Conservation (phyloP, 1,140 invertebrate species). For the Drosophila bocki region DNA sequence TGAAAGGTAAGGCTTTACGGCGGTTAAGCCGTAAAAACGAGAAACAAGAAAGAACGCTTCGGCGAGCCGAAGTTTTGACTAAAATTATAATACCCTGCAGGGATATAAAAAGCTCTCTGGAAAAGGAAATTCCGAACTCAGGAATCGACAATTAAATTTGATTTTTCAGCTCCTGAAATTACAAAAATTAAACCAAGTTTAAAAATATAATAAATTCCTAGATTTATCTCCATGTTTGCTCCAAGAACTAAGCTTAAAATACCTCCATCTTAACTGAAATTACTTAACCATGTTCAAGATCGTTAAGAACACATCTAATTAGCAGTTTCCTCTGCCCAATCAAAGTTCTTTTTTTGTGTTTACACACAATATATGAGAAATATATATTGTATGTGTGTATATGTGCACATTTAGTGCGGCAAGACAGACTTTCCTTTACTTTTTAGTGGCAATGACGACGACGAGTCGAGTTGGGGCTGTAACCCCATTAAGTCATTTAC, state of each 20-base stretch:
- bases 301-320: constrained; percentile 8
- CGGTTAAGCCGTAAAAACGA: no score
- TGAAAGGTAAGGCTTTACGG: no score
- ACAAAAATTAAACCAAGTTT: no score
- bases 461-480: constrained; percentile 4
- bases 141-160: no score
- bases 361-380: constrained; percentile 1
- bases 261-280: neutral
- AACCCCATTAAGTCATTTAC: constrained; percentile 40
- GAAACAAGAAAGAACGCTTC: no score
- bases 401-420: neutral
- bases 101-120: no score
- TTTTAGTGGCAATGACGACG: constrained; percentile 3
- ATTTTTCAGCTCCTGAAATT: no score
- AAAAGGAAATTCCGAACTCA: no score
- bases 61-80: no score
- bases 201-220: no score
- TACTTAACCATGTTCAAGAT: neutral
- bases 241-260: neutral
- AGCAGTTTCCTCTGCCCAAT: constrained; percentile 2
- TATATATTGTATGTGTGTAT: neutral
- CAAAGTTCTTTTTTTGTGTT: constrained; percentile 11
- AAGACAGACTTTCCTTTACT: neutral
- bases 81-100: no score
- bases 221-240: neutral